Conservation (phyloP, 2,113 vertebrate species). For the Galeopterus variegatus region DNA sequence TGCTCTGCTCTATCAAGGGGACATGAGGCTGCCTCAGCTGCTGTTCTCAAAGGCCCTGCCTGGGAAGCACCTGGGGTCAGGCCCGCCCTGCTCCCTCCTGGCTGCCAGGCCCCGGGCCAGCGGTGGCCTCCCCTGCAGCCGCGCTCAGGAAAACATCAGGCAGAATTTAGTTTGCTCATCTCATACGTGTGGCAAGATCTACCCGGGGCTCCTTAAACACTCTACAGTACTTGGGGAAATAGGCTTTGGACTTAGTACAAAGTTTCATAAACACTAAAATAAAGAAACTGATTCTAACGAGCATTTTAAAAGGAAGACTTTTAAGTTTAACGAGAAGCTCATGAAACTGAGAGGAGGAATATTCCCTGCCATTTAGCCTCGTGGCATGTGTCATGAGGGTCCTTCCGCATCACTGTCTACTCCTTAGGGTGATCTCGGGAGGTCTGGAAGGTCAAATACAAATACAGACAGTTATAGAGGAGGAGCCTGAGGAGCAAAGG, state of each 20-base stretch:
- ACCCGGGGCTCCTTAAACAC: not conserved
- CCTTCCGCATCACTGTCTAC: fast-evolving
- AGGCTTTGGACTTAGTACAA: not conserved
- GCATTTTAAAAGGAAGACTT: not conserved
- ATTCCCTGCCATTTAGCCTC: not conserved
- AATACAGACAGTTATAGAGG: not conserved
- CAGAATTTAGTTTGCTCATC: not conserved
- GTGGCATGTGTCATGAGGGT: fast-evolving
- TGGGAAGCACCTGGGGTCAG: not conserved
- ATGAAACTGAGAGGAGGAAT: not conserved
- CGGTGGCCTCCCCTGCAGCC: fast-evolving
- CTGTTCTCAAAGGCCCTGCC: too few species aligned
- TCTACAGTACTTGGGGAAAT: not conserved
- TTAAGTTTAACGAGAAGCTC: not conserved
- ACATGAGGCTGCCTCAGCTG: not conserved
- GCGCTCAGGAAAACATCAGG: fast-evolving
- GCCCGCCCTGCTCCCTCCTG: not conserved
- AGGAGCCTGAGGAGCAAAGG: not conserved
- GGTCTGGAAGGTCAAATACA: not conserved
- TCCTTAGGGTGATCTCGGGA: not conserved
- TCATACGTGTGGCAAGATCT: not conserved
- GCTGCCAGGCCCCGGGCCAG: not conserved
- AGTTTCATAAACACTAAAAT: not conserved
- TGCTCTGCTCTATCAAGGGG: fast-evolving
- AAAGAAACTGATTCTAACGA: not conserved